Conservation (phyloP, 2,113 vertebrate species). For the Kryptolebias marmoratus region DNA sequence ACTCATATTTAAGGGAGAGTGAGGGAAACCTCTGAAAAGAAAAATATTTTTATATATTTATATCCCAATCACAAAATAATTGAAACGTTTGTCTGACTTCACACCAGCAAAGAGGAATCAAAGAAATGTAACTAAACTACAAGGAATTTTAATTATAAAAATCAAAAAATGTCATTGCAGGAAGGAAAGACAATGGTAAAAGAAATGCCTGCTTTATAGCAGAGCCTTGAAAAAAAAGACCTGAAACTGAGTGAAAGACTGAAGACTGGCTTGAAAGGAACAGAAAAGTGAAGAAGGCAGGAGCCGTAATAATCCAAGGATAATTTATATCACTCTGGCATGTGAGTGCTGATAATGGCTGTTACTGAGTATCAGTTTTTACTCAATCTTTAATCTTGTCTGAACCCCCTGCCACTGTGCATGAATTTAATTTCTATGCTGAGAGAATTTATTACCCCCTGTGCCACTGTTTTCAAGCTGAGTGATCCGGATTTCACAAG, state of each 20-base stretch:
- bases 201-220: slow-evolving; percentile 4
- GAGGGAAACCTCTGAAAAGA: background rate
- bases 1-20: background rate
- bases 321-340: slow-evolving; percentile 31
- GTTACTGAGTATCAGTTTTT: slow-evolving; percentile 34
- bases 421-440: slow-evolving; percentile 42
- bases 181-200: slow-evolving; percentile 3
- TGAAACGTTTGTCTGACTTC: background rate
- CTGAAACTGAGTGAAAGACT: slow-evolving; percentile 1
- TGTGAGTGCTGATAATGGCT: slow-evolving; percentile 34
- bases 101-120: background rate
- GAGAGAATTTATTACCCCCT: slow-evolving; percentile 13
- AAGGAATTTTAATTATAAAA: background rate
- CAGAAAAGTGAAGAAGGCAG: background rate
- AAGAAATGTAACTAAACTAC: slow-evolving; percentile 5
- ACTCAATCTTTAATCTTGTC: slow-evolving; percentile 19
- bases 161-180: slow-evolving; percentile 4
- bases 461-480: background rate
- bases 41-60: background rate
- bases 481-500: slow-evolving; percentile 14
- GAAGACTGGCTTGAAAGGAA: background rate
- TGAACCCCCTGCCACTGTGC: slow-evolving; percentile 8
- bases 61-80: no score
- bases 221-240: background rate
- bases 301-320: background rate